Evolutionary conservation across 2,113 vertebrate genomes (phyloP).

Genomic region (Astur gentilis): DNA sequence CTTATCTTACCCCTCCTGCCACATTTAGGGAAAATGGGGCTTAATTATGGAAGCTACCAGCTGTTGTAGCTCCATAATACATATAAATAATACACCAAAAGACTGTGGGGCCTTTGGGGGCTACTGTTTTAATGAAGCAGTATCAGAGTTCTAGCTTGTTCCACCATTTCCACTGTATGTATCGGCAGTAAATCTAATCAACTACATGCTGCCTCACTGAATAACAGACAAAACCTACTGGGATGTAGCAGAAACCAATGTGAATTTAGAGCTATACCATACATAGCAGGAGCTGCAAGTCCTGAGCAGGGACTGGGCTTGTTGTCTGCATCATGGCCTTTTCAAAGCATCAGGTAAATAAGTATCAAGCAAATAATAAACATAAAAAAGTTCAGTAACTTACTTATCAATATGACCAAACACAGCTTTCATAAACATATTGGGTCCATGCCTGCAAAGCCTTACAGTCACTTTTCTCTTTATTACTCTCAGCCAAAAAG

Average conservation of each 20-base stretch:
- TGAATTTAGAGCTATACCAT: not conserved
- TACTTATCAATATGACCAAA: not conserved
- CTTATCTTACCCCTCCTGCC: not conserved
- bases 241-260: not conserved
- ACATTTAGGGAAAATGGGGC: slow-evolving; percentile 16
- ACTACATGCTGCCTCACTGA: not conserved
- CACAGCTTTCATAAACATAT: not conserved
- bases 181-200: not conserved
- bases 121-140: not conserved
- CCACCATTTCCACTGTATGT: not conserved
- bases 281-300: not conserved
- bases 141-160: not conserved
- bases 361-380: not conserved
- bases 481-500: not conserved
- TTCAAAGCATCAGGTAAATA: not conserved
- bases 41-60: slow-evolving; percentile 19
- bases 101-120: not conserved
- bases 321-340: not conserved
- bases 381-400: not conserved
- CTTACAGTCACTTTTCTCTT: not conserved
- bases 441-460: not conserved
- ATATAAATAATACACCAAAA: not conserved
- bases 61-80: not conserved
- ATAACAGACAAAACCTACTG: not conserved
- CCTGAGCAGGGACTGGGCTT: not conserved